Conservation (phyloP, 2,888 invertebrate species). For the Spisula solida region DNA sequence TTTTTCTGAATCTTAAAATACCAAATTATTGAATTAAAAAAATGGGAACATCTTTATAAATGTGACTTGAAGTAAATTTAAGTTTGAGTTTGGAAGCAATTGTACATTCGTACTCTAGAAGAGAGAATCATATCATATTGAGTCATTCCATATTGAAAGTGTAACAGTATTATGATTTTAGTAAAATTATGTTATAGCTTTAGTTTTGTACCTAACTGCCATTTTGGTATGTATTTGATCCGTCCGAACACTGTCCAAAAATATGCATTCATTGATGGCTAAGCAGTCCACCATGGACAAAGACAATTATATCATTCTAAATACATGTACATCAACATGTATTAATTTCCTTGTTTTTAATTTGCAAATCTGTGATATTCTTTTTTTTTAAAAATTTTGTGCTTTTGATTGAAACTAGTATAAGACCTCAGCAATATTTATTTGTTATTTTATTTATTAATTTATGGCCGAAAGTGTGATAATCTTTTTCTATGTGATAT, state of each 20-base stretch:
- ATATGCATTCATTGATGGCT: neutral
- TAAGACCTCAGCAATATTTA: conserved; percentile 11
- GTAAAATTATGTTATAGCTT: neutral
- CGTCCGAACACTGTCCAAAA: neutral
- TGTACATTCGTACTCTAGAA: neutral
- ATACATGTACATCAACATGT: neutral
- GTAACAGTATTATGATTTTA: conserved; percentile 8
- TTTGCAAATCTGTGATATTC: conserved; percentile 27
- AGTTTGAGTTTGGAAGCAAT: neutral
- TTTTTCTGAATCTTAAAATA: neutral
- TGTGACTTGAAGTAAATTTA: neutral
- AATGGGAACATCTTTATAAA: too few species aligned
- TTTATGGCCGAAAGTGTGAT: conserved; percentile 10
- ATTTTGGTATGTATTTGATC: neutral
- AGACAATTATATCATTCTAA: neutral
- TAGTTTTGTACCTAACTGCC: neutral
- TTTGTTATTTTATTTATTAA: neutral
- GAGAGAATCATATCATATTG: neutral
- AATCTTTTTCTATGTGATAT: conserved; percentile 3
- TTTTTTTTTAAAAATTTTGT: neutral
- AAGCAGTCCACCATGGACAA: neutral
- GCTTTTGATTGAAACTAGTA: conserved; percentile 5
- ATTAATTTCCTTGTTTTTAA: neutral
- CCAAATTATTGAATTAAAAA: neutral
- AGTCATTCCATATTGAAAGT: conserved; percentile 12